phyloP scores from a whole-genome alignment of 2,797 vertebrate species.

The Triplophysa yarkandensis region DNA sequence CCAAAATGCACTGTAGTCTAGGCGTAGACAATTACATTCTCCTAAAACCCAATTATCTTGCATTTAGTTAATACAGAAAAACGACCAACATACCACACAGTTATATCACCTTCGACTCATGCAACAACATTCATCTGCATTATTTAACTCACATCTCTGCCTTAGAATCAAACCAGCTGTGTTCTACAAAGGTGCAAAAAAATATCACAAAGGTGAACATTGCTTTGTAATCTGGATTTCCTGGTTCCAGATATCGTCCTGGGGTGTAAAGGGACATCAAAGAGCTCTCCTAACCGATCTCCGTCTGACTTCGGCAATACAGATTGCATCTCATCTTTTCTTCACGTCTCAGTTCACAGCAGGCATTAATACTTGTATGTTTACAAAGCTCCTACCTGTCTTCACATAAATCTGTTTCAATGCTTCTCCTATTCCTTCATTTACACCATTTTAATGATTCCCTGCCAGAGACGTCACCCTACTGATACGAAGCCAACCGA shows the following conservation, averaged over 20 bases:
- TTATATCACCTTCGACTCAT: not conserved
- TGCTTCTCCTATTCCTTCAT: not conserved
- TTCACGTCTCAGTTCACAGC: not conserved
- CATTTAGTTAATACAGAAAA: constrained; percentile 9
- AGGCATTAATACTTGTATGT: not conserved
- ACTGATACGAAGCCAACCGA: constrained; percentile 1
- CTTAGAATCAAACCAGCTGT: not conserved
- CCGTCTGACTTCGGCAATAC: not conserved
- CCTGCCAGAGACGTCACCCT: not conserved
- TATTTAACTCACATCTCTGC: not conserved
- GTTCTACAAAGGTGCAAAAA: too few species aligned
- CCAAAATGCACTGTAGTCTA: not conserved
- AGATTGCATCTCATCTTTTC: not conserved
- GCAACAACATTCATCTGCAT: not conserved
- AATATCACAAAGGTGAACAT: not conserved
- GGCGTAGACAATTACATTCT: constrained; percentile 12
- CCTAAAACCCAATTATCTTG: constrained; percentile 3
- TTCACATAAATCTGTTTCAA: not conserved
- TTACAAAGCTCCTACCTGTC: not conserved
- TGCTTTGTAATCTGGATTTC: not conserved
- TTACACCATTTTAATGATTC: not conserved
- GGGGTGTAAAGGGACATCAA: not conserved
- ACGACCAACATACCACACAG: constrained; percentile 19
- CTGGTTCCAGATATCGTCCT: not conserved
- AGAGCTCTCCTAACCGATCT: not conserved